phyloP scores from a whole-genome alignment of 2,888 invertebrate genomes.

The Marronus borbonicus region DNA sequence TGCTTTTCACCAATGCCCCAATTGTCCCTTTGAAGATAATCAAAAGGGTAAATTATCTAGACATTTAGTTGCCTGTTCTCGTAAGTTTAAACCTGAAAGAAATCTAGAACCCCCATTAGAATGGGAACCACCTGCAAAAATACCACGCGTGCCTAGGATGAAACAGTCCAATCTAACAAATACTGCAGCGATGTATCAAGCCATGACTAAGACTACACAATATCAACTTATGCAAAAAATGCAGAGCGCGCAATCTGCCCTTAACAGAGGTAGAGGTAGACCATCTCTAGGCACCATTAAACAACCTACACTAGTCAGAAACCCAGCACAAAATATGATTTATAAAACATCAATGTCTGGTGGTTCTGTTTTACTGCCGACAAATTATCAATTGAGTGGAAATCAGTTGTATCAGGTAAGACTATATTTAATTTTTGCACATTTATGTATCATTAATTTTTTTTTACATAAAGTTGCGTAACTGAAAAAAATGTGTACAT shows the following conservation, averaged over 20 bases:
- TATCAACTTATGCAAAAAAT: constrained; percentile 66
- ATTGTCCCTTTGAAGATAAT: constrained; percentile 95
- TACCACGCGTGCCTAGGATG: constrained; percentile 79
- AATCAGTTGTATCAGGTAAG: constrained; percentile 79
- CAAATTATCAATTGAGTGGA: constrained; percentile 75
- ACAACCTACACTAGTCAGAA: constrained; percentile 63
- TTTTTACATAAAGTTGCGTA: too few species aligned
- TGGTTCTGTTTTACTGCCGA: constrained; percentile 73
- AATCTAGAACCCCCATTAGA: constrained; percentile 91
- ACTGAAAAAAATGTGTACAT: too few species aligned
- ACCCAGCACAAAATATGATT: constrained; percentile 74
- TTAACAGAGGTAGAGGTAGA: constrained; percentile 67
- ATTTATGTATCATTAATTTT: too few species aligned
- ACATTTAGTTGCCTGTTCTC: constrained; percentile 89
- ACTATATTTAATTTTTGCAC: constrained; percentile 34
- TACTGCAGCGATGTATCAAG: constrained; percentile 70
- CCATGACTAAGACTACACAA: constrained; percentile 70
- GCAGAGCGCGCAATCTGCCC: constrained; percentile 59
- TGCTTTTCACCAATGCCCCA: constrained; percentile 92
- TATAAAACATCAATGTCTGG: constrained; percentile 78
- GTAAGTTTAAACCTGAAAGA: constrained; percentile 89
- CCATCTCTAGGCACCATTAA: constrained; percentile 62
- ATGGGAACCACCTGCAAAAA: constrained; percentile 95
- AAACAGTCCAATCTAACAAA: constrained; percentile 64
- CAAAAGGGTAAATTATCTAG: constrained; percentile 92